A percentile compares a stretch with the other conserved stretches of the same genome.
phyloP scores from a whole-genome alignment of 1,140 invertebrate species.

The Psilanteris sp. region DNA sequence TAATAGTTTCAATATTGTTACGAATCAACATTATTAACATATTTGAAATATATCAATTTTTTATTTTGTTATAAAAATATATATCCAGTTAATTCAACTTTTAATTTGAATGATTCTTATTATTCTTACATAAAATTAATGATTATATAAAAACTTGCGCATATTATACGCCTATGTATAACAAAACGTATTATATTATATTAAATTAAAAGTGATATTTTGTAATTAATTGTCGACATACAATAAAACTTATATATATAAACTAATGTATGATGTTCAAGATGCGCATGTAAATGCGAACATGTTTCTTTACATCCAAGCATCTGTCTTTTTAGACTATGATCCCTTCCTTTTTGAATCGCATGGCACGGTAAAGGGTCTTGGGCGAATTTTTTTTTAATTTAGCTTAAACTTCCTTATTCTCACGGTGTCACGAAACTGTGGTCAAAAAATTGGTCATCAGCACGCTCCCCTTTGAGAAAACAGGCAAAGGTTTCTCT shows the following conservation, averaged over 20 bases:
- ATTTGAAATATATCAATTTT: too few species aligned
- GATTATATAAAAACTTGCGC: too few species aligned
- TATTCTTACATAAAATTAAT: too few species aligned
- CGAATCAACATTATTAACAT: too few species aligned
- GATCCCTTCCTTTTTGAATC: constrained; percentile 42
- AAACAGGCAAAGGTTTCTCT: constrained; percentile 53
- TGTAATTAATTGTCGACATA: constrained; percentile 51
- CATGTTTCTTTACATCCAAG: constrained; percentile 13
- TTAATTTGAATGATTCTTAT: too few species aligned
- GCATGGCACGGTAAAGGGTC: constrained; percentile 33
- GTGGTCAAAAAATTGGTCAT: constrained; percentile 66
- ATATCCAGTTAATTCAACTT: too few species aligned
- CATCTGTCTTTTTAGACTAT: constrained; percentile 55
- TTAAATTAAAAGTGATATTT: constrained; percentile 44
- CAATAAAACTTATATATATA: constrained; percentile 37
- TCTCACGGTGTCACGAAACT: constrained; percentile 63
- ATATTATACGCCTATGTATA: too few species aligned
- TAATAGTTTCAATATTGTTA: too few species aligned
- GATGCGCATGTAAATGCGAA: constrained; percentile 19
- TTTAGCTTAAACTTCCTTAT: constrained; percentile 64
- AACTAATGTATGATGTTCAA: constrained; percentile 19
- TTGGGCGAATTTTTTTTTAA: constrained; percentile 52
- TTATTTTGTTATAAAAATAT: too few species aligned
- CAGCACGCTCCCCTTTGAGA: constrained; percentile 51
- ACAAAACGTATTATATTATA: background rate